These are phyloP conservation scores for Elephas maximus DNA, from an alignment of 2,113 vertebrate species.

Conservation along the genomic window DNA sequence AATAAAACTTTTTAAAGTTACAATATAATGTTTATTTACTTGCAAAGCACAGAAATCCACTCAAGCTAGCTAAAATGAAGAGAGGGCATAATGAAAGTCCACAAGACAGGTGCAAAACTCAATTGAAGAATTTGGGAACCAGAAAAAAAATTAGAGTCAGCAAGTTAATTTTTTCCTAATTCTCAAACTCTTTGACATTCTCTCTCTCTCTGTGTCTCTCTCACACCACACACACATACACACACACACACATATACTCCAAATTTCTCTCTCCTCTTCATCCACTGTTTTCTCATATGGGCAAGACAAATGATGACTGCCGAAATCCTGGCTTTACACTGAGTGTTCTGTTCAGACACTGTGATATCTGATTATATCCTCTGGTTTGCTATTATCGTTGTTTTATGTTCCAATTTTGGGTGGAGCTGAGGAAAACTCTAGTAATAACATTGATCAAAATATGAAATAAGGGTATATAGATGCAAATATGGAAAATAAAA, in stretches of 20 bases:
- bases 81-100: neutral
- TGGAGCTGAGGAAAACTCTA: neutral
- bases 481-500: neutral
- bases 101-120: neutral
- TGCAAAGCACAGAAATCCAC: neutral
- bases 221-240: too few relatives aligned
- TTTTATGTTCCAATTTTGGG: neutral
- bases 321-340: neutral
- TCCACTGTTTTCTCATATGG: neutral
- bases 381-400: neutral
- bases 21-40: neutral
- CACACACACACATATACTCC: neutral
- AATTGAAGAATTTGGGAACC: neutral
- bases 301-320: neutral
- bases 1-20: neutral
- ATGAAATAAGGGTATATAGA: neutral
- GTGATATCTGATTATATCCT: neutral
- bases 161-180: neutral
- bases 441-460: neutral
- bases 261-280: neutral
- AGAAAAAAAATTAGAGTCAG: neutral
- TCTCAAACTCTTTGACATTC: neutral
- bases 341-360: neutral
- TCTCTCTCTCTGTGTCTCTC: neutral
- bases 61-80: neutral